Percentiles rank a stretch among this genome's conserved stretches.
Evolutionary conservation across 2,113 vertebrate genomes (phyloP).

Genomic region (Eurypyga helias): DNA sequence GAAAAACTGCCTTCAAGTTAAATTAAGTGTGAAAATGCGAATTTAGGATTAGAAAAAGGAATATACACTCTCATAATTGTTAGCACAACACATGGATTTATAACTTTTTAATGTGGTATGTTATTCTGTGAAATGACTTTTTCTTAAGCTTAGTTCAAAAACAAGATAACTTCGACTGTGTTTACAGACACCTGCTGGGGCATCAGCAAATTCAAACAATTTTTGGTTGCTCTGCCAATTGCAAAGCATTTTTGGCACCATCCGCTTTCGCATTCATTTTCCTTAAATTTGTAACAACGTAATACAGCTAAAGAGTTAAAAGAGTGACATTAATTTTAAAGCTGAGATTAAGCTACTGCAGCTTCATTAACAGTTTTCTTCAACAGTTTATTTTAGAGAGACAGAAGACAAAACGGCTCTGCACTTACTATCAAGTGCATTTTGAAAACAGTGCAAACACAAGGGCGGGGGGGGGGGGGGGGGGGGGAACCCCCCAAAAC

Average conservation of each 20-base stretch:
- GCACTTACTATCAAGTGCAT: neutral
- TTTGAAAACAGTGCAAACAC: neutral
- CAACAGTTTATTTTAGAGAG: neutral
- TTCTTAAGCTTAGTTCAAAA: neutral
- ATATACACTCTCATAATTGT: neutral
- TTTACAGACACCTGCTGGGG: neutral
- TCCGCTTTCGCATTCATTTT: neutral
- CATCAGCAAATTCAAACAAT: conserved; percentile 7
- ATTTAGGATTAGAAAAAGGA: neutral
- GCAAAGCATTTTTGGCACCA: neutral
- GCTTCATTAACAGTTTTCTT: neutral
- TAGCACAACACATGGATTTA: neutral
- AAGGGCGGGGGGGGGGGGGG: too few relatives aligned
- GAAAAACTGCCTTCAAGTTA: neutral
- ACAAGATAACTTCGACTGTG: neutral
- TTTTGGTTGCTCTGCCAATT: neutral
- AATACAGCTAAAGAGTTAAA: neutral
- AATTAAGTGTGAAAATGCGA: neutral
- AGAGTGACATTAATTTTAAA: neutral
- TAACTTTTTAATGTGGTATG: neutral
- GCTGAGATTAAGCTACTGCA: neutral
- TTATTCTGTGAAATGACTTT: neutral
- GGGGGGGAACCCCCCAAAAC: neutral
- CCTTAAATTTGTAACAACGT: neutral
- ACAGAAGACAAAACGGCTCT: neutral